Conservation (phyloP, 2,888 invertebrate species). For the Entomobrya multifasciata region DNA sequence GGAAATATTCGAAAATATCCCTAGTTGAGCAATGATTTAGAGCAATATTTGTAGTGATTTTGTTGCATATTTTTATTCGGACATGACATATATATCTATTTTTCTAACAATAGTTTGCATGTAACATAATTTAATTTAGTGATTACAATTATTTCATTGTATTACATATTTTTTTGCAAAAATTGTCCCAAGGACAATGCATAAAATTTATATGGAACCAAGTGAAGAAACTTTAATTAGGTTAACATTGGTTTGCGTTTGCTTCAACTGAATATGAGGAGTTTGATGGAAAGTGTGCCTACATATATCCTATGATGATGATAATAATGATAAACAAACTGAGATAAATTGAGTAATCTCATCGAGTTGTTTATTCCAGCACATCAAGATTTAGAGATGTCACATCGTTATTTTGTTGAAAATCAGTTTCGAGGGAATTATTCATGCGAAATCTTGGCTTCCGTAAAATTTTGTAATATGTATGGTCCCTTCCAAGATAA, state of each 20-base stretch:
- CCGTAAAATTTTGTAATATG: no score
- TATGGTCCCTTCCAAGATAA: no score
- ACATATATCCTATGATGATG: no score
- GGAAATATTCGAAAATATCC: slow-evolving; percentile 25
- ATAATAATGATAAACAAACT: no score
- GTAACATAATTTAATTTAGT: no score
- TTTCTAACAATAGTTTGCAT: no score
- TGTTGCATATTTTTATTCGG: not conserved
- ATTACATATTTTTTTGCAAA: not conserved
- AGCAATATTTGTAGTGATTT: not conserved
- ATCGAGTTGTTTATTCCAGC: not conserved
- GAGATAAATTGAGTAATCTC: not conserved
- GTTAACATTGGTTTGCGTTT: slow-evolving; percentile 45
- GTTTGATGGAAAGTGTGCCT: slow-evolving; percentile 8
- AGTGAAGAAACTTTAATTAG: slow-evolving; percentile 64
- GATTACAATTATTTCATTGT: not conserved
- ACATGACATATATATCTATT: no score
- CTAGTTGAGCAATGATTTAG: not conserved
- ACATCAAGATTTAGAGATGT: slow-evolving; percentile 4
- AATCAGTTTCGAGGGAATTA: no score
- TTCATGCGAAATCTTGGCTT: no score
- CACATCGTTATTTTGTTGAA: no score
- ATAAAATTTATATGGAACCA: slow-evolving; percentile 45
- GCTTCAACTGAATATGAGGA: not conserved
- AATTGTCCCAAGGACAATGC: slow-evolving; percentile 58